A percentile compares a stretch with the other conserved stretches of the same genome.
Conservation (phyloP, 2,797 vertebrate species). For the Stomatorhinus walkeri region DNA sequence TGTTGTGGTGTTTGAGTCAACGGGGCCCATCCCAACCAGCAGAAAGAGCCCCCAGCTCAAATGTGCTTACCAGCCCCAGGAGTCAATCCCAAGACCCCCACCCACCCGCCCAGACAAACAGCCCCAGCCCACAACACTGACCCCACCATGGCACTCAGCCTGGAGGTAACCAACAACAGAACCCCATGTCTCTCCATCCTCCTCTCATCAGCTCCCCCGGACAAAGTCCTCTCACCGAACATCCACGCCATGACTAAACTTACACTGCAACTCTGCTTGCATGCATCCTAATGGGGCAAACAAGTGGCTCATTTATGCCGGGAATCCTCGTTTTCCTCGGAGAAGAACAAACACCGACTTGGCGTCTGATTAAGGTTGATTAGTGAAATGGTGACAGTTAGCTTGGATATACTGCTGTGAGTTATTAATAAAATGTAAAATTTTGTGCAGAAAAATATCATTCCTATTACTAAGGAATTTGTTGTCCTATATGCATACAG, state of each 20-base stretch:
- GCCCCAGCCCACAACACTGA: neutral
- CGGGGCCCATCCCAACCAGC: constrained; percentile 64
- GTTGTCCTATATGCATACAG: constrained; percentile 56
- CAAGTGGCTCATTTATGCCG: constrained; percentile 18
- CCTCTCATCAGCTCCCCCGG: neutral
- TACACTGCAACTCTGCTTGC: neutral
- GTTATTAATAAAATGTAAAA: constrained; percentile 64
- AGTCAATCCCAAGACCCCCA: constrained; percentile 44
- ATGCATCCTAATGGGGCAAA: neutral
- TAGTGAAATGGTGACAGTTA: constrained; percentile 63
- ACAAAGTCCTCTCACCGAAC: neutral
- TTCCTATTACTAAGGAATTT: constrained; percentile 64
- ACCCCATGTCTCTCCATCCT: neutral
- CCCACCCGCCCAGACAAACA: constrained; percentile 28
- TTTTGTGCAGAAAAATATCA: constrained; percentile 60
- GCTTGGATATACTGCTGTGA: constrained; percentile 69
- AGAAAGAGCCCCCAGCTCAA: constrained; percentile 53
- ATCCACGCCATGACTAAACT: neutral
- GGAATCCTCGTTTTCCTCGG: neutral
- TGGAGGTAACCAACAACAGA: neutral
- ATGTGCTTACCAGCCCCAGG: constrained; percentile 54
- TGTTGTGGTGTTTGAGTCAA: constrained; percentile 44
- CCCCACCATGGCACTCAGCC: constrained; percentile 23
- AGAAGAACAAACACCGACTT: constrained; percentile 13
- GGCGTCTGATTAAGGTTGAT: constrained; percentile 33